Evolutionary conservation across 2,797 vertebrate genomes (phyloP).

Genomic region (Busarellus nigricollis): DNA sequence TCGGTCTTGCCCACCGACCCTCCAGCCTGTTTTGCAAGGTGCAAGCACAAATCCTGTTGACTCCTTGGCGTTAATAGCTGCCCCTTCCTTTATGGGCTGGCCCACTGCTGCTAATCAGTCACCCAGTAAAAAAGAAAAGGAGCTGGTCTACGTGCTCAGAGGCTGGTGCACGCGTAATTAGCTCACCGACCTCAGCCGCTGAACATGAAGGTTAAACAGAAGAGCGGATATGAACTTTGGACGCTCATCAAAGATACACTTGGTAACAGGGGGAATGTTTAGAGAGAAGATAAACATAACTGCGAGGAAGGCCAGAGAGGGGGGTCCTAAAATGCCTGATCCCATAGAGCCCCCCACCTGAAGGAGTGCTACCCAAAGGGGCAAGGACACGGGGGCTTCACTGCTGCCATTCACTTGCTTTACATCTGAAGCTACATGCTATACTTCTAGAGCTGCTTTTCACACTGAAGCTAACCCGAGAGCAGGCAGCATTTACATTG

Average conservation of each 20-base stretch:
- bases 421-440: background rate
- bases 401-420: background rate
- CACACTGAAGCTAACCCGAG: fast-evolving
- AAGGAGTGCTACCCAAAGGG: background rate
- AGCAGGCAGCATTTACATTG: background rate
- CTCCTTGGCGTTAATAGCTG: background rate
- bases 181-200: background rate
- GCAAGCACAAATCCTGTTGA: background rate
- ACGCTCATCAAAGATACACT: conserved; percentile 34
- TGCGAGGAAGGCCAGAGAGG: background rate
- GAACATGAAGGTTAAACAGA: background rate
- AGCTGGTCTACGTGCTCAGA: conserved; percentile 29
- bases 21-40: background rate
- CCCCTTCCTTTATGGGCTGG: background rate
- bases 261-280: conserved; percentile 42
- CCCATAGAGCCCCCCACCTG: background rate
- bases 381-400: fast-evolving
- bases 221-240: conserved; percentile 53
- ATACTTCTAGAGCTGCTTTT: background rate
- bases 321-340: background rate
- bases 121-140: background rate
- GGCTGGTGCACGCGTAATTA: background rate
- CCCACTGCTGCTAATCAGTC: background rate
- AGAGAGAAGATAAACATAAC: conserved; percentile 52
- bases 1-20: background rate